Percentiles rank a stretch among this genome's conserved stretches.
Evolutionary conservation across 2,888 invertebrate genomes (phyloP).

Genomic region (Cantharis lateralis): DNA sequence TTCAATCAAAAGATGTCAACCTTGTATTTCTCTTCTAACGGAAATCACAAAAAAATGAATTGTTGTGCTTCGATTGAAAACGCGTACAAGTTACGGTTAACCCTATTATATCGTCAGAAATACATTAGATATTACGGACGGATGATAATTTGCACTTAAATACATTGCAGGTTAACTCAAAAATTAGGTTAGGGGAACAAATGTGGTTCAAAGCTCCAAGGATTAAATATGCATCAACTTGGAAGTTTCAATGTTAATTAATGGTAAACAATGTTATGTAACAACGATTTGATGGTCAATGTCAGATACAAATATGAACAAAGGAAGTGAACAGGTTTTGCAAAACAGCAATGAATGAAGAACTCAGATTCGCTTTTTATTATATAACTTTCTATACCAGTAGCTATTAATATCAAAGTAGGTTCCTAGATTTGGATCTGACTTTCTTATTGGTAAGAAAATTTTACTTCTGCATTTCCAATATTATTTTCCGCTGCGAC

Average conservation of each 20-base stretch:
- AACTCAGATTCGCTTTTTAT: conserved; percentile 15
- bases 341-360: conserved; percentile 8
- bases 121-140: not conserved
- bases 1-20: conserved; percentile 19
- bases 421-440: not conserved
- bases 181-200: not conserved
- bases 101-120: not conserved
- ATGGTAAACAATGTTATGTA: conserved; percentile 7
- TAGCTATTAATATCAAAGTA: conserved; percentile 5
- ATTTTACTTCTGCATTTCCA: not conserved
- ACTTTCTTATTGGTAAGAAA: not conserved
- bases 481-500: not conserved
- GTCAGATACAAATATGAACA: conserved; percentile 23
- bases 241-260: not conserved
- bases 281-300: conserved; percentile 10
- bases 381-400: conserved; percentile 3
- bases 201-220: not conserved
- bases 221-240: not conserved
- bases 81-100: not conserved
- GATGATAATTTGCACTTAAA: not conserved
- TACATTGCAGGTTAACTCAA: not conserved
- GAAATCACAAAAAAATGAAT: conserved; percentile 2
- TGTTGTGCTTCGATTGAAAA: not conserved
- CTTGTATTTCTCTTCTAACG: conserved; percentile 9
- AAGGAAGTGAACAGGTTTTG: conserved; percentile 22